phyloP scores from a whole-genome alignment of 2,888 invertebrate genomes.

The Unio delphinus region DNA sequence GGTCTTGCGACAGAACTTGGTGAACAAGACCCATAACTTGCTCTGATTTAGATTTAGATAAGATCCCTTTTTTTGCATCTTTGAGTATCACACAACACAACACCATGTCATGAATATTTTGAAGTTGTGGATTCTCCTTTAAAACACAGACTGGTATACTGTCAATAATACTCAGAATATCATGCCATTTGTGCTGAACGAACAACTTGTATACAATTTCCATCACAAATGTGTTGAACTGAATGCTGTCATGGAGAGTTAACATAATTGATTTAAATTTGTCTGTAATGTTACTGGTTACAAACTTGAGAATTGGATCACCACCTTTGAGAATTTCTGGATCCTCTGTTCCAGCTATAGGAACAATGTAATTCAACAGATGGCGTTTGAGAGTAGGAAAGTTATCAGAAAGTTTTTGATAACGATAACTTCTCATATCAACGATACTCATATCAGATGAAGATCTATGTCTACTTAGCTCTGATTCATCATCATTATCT shows the following conservation, averaged over 20 bases:
- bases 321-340: slow-evolving; percentile 53
- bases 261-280: slow-evolving; percentile 61
- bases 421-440: slow-evolving; percentile 64
- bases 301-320: slow-evolving; percentile 62
- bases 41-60: slow-evolving; percentile 23
- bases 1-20: slow-evolving; percentile 40
- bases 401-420: slow-evolving; percentile 58
- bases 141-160: slow-evolving; percentile 53
- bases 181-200: slow-evolving; percentile 51
- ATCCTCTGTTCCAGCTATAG: slow-evolving; percentile 59
- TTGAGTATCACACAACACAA: slow-evolving; percentile 41
- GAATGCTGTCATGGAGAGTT: slow-evolving; percentile 52
- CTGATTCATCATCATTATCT: slow-evolving; percentile 18
- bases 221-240: slow-evolving; percentile 49
- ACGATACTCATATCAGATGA: slow-evolving; percentile 60
- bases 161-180: slow-evolving; percentile 50
- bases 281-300: slow-evolving; percentile 56
- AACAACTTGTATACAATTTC: slow-evolving; percentile 50
- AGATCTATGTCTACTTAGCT: slow-evolving; percentile 27
- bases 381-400: slow-evolving; percentile 62
- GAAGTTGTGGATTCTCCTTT: slow-evolving; percentile 38
- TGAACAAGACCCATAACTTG: slow-evolving; percentile 36
- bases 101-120: slow-evolving; percentile 57
- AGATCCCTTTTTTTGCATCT: slow-evolving; percentile 4
- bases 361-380: slow-evolving; percentile 57